Conservation (phyloP, 1,140 invertebrate genomes). For the Neodiprion virginianus region DNA sequence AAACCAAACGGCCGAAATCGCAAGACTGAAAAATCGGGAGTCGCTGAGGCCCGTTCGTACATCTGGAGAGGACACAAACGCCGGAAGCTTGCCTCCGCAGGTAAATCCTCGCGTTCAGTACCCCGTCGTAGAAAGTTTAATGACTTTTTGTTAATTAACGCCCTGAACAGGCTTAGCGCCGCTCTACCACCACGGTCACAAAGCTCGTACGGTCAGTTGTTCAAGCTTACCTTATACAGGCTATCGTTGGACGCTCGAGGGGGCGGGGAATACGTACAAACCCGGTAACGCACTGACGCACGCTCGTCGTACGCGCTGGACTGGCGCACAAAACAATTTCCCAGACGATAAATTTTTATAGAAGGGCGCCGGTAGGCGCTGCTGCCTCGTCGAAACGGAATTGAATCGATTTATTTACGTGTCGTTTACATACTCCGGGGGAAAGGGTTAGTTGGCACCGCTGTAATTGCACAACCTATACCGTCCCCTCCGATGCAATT, state of each 20-base stretch:
- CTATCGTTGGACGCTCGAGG: neutral
- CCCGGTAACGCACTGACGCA: slow-evolving; percentile 26
- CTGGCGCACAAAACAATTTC: slow-evolving; percentile 60
- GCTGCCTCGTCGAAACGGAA: slow-evolving; percentile 53
- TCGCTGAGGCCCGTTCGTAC: neutral
- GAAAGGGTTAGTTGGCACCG: slow-evolving; percentile 52
- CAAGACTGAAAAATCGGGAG: too few species aligned
- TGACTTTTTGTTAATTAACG: slow-evolving; percentile 64
- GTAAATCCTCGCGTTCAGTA: neutral
- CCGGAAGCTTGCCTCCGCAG: neutral
- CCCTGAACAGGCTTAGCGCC: slow-evolving; percentile 47
- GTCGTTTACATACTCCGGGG: slow-evolving; percentile 49
- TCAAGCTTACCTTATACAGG: neutral
- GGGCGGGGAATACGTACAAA: slow-evolving; percentile 14
- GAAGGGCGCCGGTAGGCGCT: slow-evolving; percentile 49
- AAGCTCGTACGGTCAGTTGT: slow-evolving; percentile 8
- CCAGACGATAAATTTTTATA: slow-evolving; percentile 66
- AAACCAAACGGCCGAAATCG: too few species aligned
- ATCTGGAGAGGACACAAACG: neutral
- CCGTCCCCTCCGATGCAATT: slow-evolving; percentile 11
- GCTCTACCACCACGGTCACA: slow-evolving; percentile 44
- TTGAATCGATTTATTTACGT: slow-evolving; percentile 65
- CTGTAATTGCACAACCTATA: slow-evolving; percentile 53
- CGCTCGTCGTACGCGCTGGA: slow-evolving; percentile 42
- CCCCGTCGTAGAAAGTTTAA: slow-evolving; percentile 57